Conservation (phyloP, 2,113 vertebrate species). For the Hirundichthys speculiger region DNA sequence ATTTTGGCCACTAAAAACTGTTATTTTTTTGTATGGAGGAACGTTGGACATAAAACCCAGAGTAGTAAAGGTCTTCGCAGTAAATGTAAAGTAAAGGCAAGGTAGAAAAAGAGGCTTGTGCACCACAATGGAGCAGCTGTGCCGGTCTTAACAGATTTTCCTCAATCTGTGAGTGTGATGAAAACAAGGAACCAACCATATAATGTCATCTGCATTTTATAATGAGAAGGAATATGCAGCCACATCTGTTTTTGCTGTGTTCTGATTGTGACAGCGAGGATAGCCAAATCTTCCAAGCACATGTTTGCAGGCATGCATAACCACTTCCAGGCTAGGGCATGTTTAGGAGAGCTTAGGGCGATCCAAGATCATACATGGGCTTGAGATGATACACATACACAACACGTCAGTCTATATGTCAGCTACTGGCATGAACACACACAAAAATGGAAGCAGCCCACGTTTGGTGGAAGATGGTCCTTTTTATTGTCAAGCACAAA, state of each 20-base stretch:
- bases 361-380: neutral
- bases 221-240: slow-evolving; percentile 49
- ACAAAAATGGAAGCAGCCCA: neutral
- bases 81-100: neutral
- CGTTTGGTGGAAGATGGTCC: slow-evolving; percentile 14
- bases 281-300: slow-evolving; percentile 3
- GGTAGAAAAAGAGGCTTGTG: neutral
- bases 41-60: neutral
- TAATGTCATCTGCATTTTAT: slow-evolving; percentile 45
- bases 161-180: slow-evolving; percentile 51
- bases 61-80: neutral
- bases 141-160: slow-evolving; percentile 39
- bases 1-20: neutral
- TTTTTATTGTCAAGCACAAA: slow-evolving; percentile 1
- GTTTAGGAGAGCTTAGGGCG: neutral
- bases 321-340: neutral
- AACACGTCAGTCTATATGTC: neutral
- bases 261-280: slow-evolving; percentile 5
- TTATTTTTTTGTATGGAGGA: neutral
- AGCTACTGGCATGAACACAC: no score
- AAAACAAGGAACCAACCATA: slow-evolving; percentile 42
- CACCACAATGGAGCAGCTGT: slow-evolving; percentile 35
- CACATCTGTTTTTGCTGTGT: slow-evolving; percentile 53
- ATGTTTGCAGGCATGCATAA: slow-evolving; percentile 10
- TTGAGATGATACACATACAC: neutral